Conservation (phyloP, 2,113 vertebrate genomes). For the Phyllostomus discolor region DNA sequence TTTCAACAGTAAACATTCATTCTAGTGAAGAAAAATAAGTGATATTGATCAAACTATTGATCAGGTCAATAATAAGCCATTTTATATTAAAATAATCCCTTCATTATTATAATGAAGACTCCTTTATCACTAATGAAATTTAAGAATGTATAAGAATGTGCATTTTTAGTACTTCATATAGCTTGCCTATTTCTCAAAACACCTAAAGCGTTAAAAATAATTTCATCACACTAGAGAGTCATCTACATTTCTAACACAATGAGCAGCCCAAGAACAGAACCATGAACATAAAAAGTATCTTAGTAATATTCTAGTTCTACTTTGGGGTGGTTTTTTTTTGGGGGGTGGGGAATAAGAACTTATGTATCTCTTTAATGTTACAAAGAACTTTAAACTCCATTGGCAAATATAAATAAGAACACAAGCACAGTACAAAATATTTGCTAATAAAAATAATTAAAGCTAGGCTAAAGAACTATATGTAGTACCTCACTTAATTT, state of each 20-base stretch:
- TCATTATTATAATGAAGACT: background rate
- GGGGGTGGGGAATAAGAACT: background rate
- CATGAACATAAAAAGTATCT: background rate
- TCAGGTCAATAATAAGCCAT: background rate
- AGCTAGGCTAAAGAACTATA: background rate
- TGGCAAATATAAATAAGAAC: background rate
- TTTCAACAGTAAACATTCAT: slow-evolving; percentile 14
- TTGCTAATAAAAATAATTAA: background rate
- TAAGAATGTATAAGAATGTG: background rate
- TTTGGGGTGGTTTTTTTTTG: background rate
- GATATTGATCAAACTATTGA: background rate
- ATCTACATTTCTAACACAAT: background rate
- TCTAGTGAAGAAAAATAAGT: background rate
- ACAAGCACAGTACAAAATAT: background rate
- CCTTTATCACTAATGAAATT: background rate
- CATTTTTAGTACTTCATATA: background rate
- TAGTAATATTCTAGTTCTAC: background rate
- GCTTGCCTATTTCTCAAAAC: background rate
- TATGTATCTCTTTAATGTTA: background rate
- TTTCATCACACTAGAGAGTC: background rate
- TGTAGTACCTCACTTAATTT: background rate
- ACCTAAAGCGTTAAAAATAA: slow-evolving; percentile 33
- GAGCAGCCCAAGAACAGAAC: background rate
- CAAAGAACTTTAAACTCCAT: background rate
- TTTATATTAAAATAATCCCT: too few species aligned